Base-by-base conservation (phyloP, 2,888 invertebrate genomes). In the Drosophila multiciliata region DNA sequence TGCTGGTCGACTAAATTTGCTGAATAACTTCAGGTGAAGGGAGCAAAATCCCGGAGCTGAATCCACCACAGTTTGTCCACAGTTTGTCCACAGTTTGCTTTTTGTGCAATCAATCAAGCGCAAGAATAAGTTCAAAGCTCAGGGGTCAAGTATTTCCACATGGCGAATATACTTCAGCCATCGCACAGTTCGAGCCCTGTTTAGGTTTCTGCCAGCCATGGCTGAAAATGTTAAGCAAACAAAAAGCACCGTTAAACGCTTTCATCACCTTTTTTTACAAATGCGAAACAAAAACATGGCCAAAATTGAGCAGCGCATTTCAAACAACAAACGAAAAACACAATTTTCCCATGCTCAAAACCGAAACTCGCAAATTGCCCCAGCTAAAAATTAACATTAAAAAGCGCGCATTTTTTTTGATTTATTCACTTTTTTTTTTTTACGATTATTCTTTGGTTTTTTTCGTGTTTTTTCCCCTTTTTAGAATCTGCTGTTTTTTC, bases 61-160 rank as follows among this genome's bases (percentile, higher is more conserved):
- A 36, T 64, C 55, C 36, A 45, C 57, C 50, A 40, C 58, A 49
- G 61, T 63, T 66, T 74, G 33, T 23, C 55, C 50, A 54, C 60
- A 59, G 57, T 52, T 62, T 59, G 67, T 53, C 57, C 50, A 42
- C 58, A 49, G 54, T 63, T 66, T 74, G 33, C 29, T 29, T 29
- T 29, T 84, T 82, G 85, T 78, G 82, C 82, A 82, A 84, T 84
- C 82, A 82, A 84, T 82, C 85, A 82, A 84, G 82, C 85, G 85
- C 68, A 83, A 66, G 78, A 75, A 60, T 75, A 76, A 81, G 85
- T 78, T 84, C 85, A 82, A 67, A 57, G 53, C 35, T 42, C 74
- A 35, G 67, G 68, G 83, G 67, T 73, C 82, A 80, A 81, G 67
- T 68, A 52, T 11, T 45, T 52, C 36, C 61, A 33, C 49, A 40